Conservation (phyloP, 2,113 vertebrate genomes). For the Rhombomys opimus region DNA sequence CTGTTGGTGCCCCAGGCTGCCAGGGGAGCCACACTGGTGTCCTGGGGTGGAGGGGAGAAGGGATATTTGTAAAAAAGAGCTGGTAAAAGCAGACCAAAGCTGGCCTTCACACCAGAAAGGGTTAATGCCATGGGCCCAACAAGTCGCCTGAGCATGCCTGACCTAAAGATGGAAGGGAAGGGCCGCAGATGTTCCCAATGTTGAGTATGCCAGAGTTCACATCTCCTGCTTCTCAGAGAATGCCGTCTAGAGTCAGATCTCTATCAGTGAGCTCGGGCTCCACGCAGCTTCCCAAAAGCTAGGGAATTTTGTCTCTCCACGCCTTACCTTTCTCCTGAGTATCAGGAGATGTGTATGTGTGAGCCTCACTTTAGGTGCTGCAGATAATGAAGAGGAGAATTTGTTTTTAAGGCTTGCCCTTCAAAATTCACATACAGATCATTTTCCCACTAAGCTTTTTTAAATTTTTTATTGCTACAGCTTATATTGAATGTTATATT, state of each 20-base stretch:
- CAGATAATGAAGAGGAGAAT: background rate
- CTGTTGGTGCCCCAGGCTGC: background rate
- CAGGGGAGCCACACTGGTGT: background rate
- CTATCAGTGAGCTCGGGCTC: background rate
- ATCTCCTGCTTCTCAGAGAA: background rate
- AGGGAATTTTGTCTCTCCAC: background rate
- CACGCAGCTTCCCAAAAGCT: background rate
- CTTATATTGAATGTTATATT: background rate
- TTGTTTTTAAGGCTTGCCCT: constrained; percentile 20
- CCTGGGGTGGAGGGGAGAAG: background rate
- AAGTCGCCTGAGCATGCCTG: constrained; percentile 35
- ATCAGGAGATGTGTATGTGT: background rate
- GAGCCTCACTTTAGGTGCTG: constrained; percentile 16
- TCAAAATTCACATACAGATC: constrained; percentile 10
- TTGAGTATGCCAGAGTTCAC: background rate
- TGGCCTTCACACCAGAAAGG: background rate
- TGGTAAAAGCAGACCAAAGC: background rate
- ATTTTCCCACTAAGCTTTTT: background rate
- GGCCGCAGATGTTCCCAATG: background rate
- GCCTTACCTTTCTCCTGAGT: background rate
- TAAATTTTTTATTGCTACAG: constrained; percentile 1
- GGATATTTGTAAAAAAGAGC: background rate
- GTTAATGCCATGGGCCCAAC: background rate
- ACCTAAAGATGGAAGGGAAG: background rate
- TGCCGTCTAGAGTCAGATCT: background rate